phyloP scores from a whole-genome alignment of 2,888 invertebrate species.

The Stenurella melanura region DNA sequence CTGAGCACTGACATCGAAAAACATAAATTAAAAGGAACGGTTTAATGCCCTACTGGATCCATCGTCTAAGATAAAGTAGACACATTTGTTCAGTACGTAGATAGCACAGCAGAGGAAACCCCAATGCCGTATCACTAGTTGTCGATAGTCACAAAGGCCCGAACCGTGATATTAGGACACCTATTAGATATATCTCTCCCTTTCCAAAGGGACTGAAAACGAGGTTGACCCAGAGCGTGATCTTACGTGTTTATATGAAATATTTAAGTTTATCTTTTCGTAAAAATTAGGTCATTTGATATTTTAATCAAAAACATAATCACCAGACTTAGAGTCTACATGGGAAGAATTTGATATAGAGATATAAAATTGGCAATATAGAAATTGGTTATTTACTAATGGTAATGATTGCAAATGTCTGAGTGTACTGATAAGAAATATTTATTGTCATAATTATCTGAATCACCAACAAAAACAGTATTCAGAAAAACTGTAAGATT shows the following conservation, averaged over 20 bases:
- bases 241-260: neutral
- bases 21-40: constrained; percentile 20
- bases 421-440: too few species aligned
- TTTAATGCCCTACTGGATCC: constrained; percentile 9
- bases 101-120: constrained; percentile 13
- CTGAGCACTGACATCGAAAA: neutral
- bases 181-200: constrained; percentile 29
- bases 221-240: neutral
- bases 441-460: too few species aligned
- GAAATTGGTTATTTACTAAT: too few species aligned
- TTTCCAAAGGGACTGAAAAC: neutral
- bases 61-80: constrained; percentile 21
- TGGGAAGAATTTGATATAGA: too few species aligned
- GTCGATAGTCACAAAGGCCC: constrained; percentile 26
- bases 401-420: too few species aligned
- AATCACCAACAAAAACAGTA: too few species aligned
- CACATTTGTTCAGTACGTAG: constrained; percentile 16
- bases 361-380: too few species aligned
- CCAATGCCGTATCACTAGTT: constrained; percentile 23
- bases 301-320: too few species aligned
- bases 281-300: too few species aligned
- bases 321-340: too few species aligned
- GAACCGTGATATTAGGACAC: constrained; percentile 23
- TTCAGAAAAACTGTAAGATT: too few species aligned
- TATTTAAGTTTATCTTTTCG: too few species aligned